Base-by-base conservation (phyloP, 2,888 invertebrate species). In the Drosophila merina region DNA sequence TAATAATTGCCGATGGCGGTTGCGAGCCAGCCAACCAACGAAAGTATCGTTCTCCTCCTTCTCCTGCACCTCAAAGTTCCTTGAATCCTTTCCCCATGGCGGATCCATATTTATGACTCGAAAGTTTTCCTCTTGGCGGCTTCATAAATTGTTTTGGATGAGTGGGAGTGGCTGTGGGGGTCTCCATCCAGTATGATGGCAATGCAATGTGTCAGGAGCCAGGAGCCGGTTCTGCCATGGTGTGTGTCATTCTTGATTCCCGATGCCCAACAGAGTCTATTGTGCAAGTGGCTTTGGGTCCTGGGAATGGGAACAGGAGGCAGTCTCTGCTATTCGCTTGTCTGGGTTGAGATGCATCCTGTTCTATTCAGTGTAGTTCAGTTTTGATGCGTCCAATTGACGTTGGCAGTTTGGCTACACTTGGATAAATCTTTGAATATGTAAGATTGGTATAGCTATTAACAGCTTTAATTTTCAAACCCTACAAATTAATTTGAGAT, bases 1-100 rank as follows among this genome's bases (percentile, higher is more conserved):
- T 86, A 88, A 84, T 86, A 84, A 79, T 83, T 88, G 86, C 88
- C 77, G 80, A 72, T 55, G 72, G 74, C 57, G 36, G 36, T 36
- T 36, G 36, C 36, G 36, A 67, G 44, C 50, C 45, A 40, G 57
- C 36, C 14, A 42, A 48, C 28, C 28, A 28, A 5, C 40, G 70
- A 83, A 82, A 82, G 80, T 87, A 88, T 83, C 75, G 42, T 48
- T 42, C 83, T 79, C 73, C 50, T 49, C 45, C 60, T 33, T 5
- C 36, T 10, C n/a, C 36, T 36, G 1, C 36, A n/a, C n/a, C 28
- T 5, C 28, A 4, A 82, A 85, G 79, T 79, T 85, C 57, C 54
- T 59, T 60, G 71, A 52, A 49, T 59, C 40, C 40, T 40, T 25
- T 68, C 62, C 63, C 45, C 60, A 5, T 20, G 57, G 28, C 48